Evolutionary conservation across 2,888 invertebrate genomes (phyloP), one percentile per base, ranked within the genome.

Genomic region (Agonopterix arenella): DNA sequence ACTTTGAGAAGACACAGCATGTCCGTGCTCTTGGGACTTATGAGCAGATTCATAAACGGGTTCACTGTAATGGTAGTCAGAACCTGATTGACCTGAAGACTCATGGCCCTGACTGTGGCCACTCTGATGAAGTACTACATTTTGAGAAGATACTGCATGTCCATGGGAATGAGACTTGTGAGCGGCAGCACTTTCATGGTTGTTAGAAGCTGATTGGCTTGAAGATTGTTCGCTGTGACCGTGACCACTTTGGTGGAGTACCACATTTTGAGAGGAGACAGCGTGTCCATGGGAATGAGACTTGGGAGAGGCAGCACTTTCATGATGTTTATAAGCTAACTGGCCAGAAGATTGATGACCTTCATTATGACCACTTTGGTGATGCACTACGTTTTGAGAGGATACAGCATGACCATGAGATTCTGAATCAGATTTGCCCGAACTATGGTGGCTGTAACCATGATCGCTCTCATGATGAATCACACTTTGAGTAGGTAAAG

Each of bases 311-410:
- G 2, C 8, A 45, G 45, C 18, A 8, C 28, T 18, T 5, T 11
- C 18, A 3, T 18, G 40, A 41, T 16, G 11, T 7, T 40, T 41
- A 41, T 5, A 28, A 28, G 28, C 5, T 28, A 5, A 28, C 5
- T 28, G 28, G 28, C 28, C 28, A 28, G 28, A 28, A 28, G 28
- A 28, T 40, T 40, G 40, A 40, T 40, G n/a, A 4, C 40, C 40
- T 9, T 40, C 10, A n/a, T 5, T n/a, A n/a, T 40, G 40, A 1
- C 40, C 40, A 40, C 40, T 40, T n/a, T 40, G 10, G 40, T 69
- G 66, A 9, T 58, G 59, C 44, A 64, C 52, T 42, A 66, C 62
- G 47, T 54, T 64, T 46, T 66, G 66, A 5, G 64, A 64, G 36
- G 66, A 37, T 56, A 53, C 13, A 40, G 40, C 40, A n/a, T 40